A percentile compares a stretch with the other conserved stretches of the same genome.
These are phyloP conservation scores for Serinus canaria DNA, from an alignment of 2,113 vertebrate species.

Conservation along the genomic window DNA sequence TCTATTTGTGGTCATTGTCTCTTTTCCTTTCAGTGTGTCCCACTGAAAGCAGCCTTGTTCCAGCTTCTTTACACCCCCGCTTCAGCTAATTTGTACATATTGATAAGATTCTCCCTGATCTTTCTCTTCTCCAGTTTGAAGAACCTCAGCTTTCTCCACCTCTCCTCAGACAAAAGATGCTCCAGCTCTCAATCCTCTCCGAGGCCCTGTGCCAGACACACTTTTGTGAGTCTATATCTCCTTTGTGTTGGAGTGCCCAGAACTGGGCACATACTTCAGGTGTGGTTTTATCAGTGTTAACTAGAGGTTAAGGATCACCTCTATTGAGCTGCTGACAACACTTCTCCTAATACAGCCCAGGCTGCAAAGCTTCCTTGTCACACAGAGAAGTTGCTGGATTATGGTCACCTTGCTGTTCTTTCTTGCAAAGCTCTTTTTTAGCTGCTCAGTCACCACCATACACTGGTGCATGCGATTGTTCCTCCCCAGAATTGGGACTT, in stretches of 20 bases:
- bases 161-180: neutral
- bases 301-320: neutral
- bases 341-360: neutral
- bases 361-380: neutral
- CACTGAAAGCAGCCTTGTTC: neutral
- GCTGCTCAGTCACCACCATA: neutral
- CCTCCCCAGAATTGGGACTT: too few relatives aligned
- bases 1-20: neutral
- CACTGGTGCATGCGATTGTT: fast-evolving
- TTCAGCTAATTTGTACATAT: neutral
- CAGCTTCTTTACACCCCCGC: neutral
- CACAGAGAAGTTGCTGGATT: neutral
- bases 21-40: neutral
- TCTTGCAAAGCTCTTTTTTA: neutral
- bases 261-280: neutral
- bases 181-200: neutral
- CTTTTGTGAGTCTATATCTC: neutral
- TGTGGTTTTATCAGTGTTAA: neutral
- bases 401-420: neutral
- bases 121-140: neutral
- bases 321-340: fast-evolving
- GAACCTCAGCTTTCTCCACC: neutral
- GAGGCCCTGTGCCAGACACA: neutral
- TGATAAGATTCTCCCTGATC: neutral
- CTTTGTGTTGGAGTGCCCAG: too few relatives aligned